phyloP scores from a whole-genome alignment of 2,797 vertebrate genomes.

The Orestias chungarensis region DNA sequence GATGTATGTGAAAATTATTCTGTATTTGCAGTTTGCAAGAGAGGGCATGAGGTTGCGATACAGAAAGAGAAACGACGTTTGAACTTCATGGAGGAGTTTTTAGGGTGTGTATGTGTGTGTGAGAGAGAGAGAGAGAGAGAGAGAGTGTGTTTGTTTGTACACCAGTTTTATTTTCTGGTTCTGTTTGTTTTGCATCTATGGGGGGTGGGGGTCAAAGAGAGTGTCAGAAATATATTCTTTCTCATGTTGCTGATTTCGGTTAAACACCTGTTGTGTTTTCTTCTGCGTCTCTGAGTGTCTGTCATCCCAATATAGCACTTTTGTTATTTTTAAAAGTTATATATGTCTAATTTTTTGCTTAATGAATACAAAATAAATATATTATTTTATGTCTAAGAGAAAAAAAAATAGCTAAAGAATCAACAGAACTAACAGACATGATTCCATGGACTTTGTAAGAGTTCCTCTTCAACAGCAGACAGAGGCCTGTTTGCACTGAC shows the following conservation, averaged over 20 bases:
- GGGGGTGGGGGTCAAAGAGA: conserved; percentile 10
- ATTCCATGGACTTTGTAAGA: conserved; percentile 84
- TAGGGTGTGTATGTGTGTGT: conserved; percentile 12
- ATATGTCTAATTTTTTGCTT: conserved; percentile 86
- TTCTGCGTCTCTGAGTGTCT: conserved; percentile 82
- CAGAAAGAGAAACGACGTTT: conserved; percentile 48
- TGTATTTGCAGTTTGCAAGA: conserved; percentile 41
- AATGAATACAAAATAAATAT: conserved; percentile 85
- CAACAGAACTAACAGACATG: conserved; percentile 86
- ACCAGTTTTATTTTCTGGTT: conserved; percentile 47
- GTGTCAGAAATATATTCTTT: conserved; percentile 51
- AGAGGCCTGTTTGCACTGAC: conserved; percentile 84
- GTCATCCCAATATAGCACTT: conserved; percentile 85
- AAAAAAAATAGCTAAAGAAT: conserved; percentile 83
- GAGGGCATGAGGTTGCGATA: conserved; percentile 43
- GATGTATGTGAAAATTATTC: conserved; percentile 67
- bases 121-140: not conserved
- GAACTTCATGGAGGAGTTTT: conserved; percentile 48
- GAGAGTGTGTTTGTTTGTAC: conserved; percentile 38
- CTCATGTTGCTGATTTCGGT: conserved; percentile 76
- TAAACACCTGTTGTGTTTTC: conserved; percentile 78
- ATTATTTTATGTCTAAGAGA: conserved; percentile 88
- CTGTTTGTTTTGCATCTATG: conserved; percentile 65
- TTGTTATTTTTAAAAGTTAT: conserved; percentile 83
- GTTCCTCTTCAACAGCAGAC: conserved; percentile 77